Evolutionary conservation across 2,888 invertebrate species (phyloP), one percentile per base, ranked within the genome.

Genomic region (Zygogramma bicolorata): DNA sequence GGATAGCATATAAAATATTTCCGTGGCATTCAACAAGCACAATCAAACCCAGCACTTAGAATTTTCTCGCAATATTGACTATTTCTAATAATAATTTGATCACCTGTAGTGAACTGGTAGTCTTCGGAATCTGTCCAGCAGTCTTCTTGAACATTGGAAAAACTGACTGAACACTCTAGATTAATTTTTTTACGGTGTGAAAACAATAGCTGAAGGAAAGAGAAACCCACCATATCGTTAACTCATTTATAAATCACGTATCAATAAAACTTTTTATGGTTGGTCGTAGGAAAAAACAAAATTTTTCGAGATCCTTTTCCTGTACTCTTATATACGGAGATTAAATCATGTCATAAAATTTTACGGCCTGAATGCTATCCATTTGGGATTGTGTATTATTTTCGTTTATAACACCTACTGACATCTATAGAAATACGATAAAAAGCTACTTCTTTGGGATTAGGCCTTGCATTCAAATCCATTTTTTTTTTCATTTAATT

Each of bases 361-460:
- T 63, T 63, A 63, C 40, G 27, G 20, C 46, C 63, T 15, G 22
- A 13, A 29, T 46, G 63, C 46, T 49, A 46, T 49, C 46, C n/a
- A 63, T 63, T 49, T 40, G 29, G 29, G 34, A 63, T 63, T 63
- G 63, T 63, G 29, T 31, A 40, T 46, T 49, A 63, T 29, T 46
- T 31, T 46, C 31, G 27, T 63, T 63, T 31, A 63, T 63, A 63
- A 63, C 46, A 63, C 49, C 63, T 63, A 49, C 63, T 63, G 63
- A 63, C 46, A 29, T 29, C 40, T 62, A 27, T 61, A 20, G 42
- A 29, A 63, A 46, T 63, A 46, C 63, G 20, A 63, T 63, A 49
- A 63, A 40, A 15, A 46, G 63, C 63, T 46, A 49, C 31, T 46
- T 46, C 27, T 22, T 29, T 10, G 34, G 46, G 63, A 63, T 63